Base-by-base conservation (phyloP, 1,140 invertebrate genomes). In the Zaprionus ghesquierei region DNA sequence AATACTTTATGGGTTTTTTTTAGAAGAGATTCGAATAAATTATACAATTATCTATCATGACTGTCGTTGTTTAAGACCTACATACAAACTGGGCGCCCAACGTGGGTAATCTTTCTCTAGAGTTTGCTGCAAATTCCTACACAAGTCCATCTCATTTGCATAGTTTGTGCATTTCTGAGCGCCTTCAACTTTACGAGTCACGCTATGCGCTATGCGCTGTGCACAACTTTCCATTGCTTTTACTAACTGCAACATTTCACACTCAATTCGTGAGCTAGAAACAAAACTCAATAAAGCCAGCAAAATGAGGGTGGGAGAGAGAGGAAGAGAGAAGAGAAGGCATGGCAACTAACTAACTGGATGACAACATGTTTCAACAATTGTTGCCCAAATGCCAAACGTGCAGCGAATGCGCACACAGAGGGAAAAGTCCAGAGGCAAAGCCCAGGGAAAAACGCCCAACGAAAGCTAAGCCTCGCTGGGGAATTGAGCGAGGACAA, bases 361-460 rank as follows among this genome's bases (percentile, higher is more conserved):
- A 77, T 87, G 84, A 80, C 84, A 87, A 84, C 84, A 89, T 87
- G 84, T 89, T 84, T 89, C 84, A 80, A 77, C 84, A 84, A 87
- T 89, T 89, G 79, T 77, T 82, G 68, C 85, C 62, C 73, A 68
- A 85, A 89, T 89, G 85, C 84, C 79, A 89, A 84, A 87, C 84
- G 84, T 87, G 84, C 85, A 58, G 60, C 35, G 72, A 81, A 70
- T 80, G 77, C 65, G 61, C n/a, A n/a, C 60, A 51, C 63, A 33
- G 41, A 20, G 38, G 31, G 31, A 33, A 58, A 71, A 8, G n/a
- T n/a, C 10, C n/a, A n/a, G n/a, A n/a, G 31, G 31, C 10, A 58
- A 71, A 8, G n/a, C 12, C 8, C 33, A 1, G 3, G 35, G n/a
- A 15, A 38, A 66, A 25, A 33, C n/a, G n/a, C 69, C 35, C 59